phyloP scores from a whole-genome alignment of 2,113 vertebrate genomes.

The Asarcornis scutulata region DNA sequence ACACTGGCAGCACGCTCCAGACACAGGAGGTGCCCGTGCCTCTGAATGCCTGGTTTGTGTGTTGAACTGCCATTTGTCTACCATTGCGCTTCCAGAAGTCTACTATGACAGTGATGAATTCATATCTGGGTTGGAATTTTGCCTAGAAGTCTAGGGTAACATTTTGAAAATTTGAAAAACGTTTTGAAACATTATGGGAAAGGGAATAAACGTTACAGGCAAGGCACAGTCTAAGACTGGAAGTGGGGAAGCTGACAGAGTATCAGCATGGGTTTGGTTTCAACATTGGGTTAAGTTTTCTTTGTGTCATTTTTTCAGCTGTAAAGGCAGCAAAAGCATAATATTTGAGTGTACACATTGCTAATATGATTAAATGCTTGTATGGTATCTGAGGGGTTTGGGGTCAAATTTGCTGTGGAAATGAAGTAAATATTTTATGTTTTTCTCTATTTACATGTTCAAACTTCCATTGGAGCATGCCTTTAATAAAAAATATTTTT shows the following conservation, averaged over 20 bases:
- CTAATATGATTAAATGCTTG: not conserved
- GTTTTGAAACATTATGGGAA: not conserved
- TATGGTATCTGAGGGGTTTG: not conserved
- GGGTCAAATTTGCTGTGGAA: not conserved
- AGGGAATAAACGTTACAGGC: not conserved
- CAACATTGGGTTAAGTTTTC: not conserved
- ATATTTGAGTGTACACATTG: not conserved
- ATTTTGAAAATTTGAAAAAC: not conserved
- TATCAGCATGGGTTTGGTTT: not conserved
- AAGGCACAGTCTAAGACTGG: not conserved
- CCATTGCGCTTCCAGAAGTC: not conserved
- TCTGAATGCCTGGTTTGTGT: fast-evolving
- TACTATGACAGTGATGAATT: not conserved
- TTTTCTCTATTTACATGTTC: not conserved
- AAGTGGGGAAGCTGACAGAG: not conserved
- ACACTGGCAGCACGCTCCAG: not conserved
- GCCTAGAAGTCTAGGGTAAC: not conserved
- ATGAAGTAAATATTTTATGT: not conserved
- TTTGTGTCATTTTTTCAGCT: not conserved
- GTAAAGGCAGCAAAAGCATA: not conserved
- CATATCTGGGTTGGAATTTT: not conserved
- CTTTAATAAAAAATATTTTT: not conserved
- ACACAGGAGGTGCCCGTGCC: not conserved
- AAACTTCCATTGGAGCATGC: not conserved
- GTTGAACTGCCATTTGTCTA: not conserved